phyloP scores from a whole-genome alignment of 2,888 invertebrate genomes.

The Podotricha telesiphe region DNA sequence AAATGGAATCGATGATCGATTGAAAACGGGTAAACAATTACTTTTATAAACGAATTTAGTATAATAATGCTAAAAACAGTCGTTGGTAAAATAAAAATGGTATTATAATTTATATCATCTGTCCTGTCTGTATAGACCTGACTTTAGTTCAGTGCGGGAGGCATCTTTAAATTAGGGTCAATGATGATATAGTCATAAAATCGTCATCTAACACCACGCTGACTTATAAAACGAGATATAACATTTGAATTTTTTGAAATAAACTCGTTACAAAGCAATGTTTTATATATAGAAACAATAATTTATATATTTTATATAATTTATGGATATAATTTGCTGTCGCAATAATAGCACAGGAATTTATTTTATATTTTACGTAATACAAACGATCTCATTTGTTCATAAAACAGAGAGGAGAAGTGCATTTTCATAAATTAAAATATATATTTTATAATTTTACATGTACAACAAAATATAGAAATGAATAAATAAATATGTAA shows the following conservation, averaged over 20 bases:
- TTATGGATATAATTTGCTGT: too few species aligned
- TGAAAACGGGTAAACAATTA: background rate
- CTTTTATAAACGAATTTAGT: background rate
- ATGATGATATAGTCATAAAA: conserved; percentile 71
- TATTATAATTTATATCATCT: background rate
- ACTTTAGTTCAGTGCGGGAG: conserved; percentile 39
- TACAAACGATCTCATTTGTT: too few species aligned
- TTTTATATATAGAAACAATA: background rate
- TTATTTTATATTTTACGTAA: too few species aligned
- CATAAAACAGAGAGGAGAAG: too few species aligned
- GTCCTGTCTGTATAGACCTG: conserved; percentile 2
- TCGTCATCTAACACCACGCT: conserved; percentile 55
- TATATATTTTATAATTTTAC: too few species aligned
- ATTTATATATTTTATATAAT: too few species aligned
- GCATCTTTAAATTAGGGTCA: conserved; percentile 69
- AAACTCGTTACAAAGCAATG: background rate
- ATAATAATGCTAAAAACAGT: background rate
- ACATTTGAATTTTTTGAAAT: background rate
- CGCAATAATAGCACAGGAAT: too few species aligned
- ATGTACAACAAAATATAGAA: too few species aligned
- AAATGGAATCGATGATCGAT: too few species aligned
- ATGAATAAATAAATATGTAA: background rate
- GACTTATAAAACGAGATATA: conserved; percentile 36
- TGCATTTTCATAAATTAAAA: too few species aligned
- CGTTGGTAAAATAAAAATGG: background rate